Evolutionary conservation across 2,888 invertebrate species (phyloP), one percentile per base, ranked within the genome.

Genomic region (Harpalus rubripes): DNA sequence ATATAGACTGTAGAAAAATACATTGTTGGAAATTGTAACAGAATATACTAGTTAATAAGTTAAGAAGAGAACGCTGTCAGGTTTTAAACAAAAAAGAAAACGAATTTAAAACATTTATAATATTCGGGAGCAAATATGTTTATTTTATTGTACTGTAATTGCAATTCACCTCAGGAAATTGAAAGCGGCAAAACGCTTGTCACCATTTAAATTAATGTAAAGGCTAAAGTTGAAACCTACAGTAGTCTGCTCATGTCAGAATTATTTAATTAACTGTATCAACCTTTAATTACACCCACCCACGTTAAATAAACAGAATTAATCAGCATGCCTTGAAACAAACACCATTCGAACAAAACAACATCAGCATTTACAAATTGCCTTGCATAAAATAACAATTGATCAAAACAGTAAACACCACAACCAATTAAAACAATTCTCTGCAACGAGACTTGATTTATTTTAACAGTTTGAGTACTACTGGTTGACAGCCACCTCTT

Each of bases 381-480:
- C 56, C 26, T 76, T 76, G 76, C 76, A 76, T 76, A 76, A 76
- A 76, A 76, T 76, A 52, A 76, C 76, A 76, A 76, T 76, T 52
- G 76, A 76, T 76, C 52, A 76, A 76, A 76, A 76, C 68, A 68
- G 68, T 44, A 76, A 52, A 76, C 76, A n/a, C 72, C 10, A 68
- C 39, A 63, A 63, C 16, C 18, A 78, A 56, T 78, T 78, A 78
- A 78, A 78, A 41, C 52, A 56, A 52, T 78, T 56, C 41, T 32
- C 41, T 41, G 52, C 18, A 76, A 76, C 76, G 44, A 41, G 22
- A 26, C 56, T 16, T 78, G 78, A 78, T 78, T 78, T 78, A 78
- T 76, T 15, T 16, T 1, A 26, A 68, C 39, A 58, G 79, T 79
- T 79, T 79, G 59, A 58, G 4, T 79, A 32, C 79, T 58, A 26